Conservation (phyloP, 1,140 invertebrate species). For the Heliothis virescens region DNA sequence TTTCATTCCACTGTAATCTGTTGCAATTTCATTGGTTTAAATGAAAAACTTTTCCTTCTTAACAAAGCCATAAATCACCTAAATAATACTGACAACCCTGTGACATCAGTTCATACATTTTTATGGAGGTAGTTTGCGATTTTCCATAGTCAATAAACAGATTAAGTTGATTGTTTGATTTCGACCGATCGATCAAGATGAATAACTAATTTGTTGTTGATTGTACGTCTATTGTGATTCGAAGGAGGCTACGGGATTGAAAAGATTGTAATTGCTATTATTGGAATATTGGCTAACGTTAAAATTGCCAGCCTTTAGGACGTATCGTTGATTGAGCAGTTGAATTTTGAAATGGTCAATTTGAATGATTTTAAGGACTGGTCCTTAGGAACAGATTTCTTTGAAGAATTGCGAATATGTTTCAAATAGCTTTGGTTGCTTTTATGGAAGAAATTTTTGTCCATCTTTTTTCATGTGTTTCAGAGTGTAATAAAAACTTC, state of each 20-base stretch:
- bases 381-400: background rate
- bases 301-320: constrained; percentile 39
- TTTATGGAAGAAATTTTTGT: background rate
- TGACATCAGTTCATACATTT: constrained; percentile 32
- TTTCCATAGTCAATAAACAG: constrained; percentile 54
- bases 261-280: constrained; percentile 43
- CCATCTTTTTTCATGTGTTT: background rate
- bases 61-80: constrained; percentile 30
- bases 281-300: constrained; percentile 39
- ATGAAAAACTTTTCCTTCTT: background rate
- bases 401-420: background rate
- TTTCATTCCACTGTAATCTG: background rate
- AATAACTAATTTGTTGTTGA: constrained; percentile 49
- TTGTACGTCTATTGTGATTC: constrained; percentile 52
- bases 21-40: background rate
- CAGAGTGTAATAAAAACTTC: background rate
- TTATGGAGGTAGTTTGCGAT: constrained; percentile 50
- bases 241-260: constrained; percentile 37
- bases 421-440: too few species aligned
- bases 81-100: constrained; percentile 44
- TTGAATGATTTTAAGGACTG: constrained; percentile 17
- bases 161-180: constrained; percentile 49
- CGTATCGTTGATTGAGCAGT: constrained; percentile 36
- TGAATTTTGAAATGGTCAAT: constrained; percentile 36
- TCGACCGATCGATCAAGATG: constrained; percentile 35